These are phyloP conservation scores for Enoplosus armatus DNA, from an alignment of 2,797 vertebrate genomes.

Conservation along the genomic window DNA sequence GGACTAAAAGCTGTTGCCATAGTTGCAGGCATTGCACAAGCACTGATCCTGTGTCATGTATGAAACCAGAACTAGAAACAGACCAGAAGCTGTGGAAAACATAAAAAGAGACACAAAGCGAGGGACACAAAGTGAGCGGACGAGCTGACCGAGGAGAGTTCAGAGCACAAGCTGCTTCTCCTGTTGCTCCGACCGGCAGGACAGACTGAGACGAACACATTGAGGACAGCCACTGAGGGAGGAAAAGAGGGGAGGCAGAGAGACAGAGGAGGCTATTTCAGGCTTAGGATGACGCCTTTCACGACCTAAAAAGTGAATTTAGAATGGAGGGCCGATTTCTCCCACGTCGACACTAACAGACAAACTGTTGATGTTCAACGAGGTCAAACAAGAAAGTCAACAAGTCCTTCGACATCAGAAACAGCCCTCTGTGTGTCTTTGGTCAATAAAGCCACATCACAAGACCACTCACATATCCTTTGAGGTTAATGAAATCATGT, in stretches of 20 bases:
- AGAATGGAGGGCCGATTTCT: slow-evolving; percentile 22
- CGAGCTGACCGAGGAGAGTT: slow-evolving; percentile 24
- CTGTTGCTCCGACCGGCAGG: slow-evolving; percentile 43
- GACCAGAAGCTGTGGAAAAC: neutral
- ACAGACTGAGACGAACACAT: slow-evolving; percentile 58
- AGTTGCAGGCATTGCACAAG: slow-evolving; percentile 16
- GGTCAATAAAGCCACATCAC: slow-evolving; percentile 51
- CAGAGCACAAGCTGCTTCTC: slow-evolving; percentile 21
- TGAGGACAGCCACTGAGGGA: slow-evolving; percentile 78
- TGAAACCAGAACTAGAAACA: slow-evolving; percentile 6
- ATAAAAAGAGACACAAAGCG: neutral
- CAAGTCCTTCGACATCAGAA: slow-evolving; percentile 41
- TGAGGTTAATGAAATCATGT: slow-evolving; percentile 60
- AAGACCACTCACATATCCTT: slow-evolving; percentile 44
- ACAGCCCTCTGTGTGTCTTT: slow-evolving; percentile 16
- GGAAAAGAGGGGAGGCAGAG: slow-evolving; percentile 15
- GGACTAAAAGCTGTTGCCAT: slow-evolving; percentile 45
- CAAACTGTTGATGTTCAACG: slow-evolving; percentile 34
- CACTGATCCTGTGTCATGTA: neutral
- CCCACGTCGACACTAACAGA: neutral
- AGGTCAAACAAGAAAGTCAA: slow-evolving; percentile 55
- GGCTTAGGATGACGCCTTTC: slow-evolving; percentile 62
- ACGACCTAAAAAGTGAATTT: slow-evolving; percentile 76
- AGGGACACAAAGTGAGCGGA: neutral
- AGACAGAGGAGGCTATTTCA: slow-evolving; percentile 72